Evolutionary conservation across 2,797 vertebrate genomes (phyloP).

Genomic region (Acropternis orthonyx): DNA sequence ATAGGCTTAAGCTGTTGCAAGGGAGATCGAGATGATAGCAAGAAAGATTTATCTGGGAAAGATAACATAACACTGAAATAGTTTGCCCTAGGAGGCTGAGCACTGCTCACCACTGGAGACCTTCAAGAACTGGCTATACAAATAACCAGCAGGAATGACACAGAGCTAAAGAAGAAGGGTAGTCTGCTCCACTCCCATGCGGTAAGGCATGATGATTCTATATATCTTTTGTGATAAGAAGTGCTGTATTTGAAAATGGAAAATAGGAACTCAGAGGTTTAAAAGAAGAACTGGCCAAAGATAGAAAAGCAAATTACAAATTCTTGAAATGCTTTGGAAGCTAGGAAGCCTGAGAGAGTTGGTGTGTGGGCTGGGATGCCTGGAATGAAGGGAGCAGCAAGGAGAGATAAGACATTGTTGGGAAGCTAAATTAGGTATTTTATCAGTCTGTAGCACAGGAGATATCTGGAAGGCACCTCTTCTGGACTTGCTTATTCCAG

Average conservation of each 20-base stretch:
- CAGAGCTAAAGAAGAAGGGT: background rate
- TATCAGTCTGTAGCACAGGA: background rate
- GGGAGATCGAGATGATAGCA: background rate
- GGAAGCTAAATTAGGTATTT: constrained; percentile 15
- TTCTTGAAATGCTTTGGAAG: constrained; percentile 47
- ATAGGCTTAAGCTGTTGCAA: background rate
- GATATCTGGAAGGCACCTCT: background rate
- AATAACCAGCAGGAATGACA: background rate
- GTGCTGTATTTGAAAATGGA: constrained; percentile 7
- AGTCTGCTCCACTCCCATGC: background rate
- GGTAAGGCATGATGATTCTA: background rate
- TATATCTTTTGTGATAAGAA: background rate
- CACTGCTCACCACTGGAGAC: background rate
- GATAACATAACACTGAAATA: background rate
- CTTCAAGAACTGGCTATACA: background rate
- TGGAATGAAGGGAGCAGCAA: background rate
- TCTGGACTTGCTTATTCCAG: background rate
- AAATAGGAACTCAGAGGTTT: background rate
- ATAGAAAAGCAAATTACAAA: constrained; percentile 33
- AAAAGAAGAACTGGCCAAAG: background rate
- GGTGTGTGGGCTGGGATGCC: constrained; percentile 13
- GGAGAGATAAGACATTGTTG: background rate
- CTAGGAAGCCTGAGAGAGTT: constrained; percentile 8
- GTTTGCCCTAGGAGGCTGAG: background rate
- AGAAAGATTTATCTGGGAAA: constrained; percentile 9